Evolutionary conservation across 2,888 invertebrate genomes (phyloP).

Genomic region (Ormyrus rosae): DNA sequence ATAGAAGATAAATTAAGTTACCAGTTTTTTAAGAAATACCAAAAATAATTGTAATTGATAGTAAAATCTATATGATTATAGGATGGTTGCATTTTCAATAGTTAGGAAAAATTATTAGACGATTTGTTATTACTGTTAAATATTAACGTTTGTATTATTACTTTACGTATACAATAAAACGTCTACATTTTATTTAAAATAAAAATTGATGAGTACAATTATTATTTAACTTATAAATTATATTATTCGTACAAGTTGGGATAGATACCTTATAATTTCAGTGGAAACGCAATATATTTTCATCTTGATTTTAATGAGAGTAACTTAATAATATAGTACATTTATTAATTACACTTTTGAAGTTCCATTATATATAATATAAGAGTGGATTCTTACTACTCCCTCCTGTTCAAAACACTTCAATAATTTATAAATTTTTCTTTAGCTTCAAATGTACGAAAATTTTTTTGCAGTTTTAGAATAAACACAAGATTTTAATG

Average conservation of each 20-base stretch:
- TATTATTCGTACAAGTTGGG: not conserved
- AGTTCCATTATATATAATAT: too few species aligned
- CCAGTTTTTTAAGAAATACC: conserved; percentile 41
- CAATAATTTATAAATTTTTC: too few species aligned
- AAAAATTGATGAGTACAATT: conserved; percentile 1
- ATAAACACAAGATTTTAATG: too few species aligned
- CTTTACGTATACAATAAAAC: conserved; percentile 56
- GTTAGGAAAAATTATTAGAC: conserved; percentile 30
- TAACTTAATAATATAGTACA: too few species aligned
- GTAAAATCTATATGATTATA: conserved; percentile 10
- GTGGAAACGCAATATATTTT: too few species aligned
- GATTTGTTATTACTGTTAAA: conserved; percentile 61
- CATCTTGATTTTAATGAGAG: too few species aligned
- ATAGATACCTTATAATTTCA: too few species aligned
- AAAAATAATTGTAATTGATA: conserved; percentile 42
- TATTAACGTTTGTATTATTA: conserved; percentile 62
- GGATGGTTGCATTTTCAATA: conserved; percentile 20
- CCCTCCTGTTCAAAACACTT: too few species aligned
- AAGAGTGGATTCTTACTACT: too few species aligned
- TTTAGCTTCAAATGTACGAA: too few species aligned
- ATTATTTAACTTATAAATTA: conserved; percentile 11
- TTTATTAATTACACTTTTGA: too few species aligned
- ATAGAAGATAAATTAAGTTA: conserved; percentile 40
- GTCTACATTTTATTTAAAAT: conserved; percentile 28
- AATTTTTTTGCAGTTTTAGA: too few species aligned